Conservation (phyloP, 53 echinoderm and acorn worm species). For the Echinometra lucunter region DNA sequence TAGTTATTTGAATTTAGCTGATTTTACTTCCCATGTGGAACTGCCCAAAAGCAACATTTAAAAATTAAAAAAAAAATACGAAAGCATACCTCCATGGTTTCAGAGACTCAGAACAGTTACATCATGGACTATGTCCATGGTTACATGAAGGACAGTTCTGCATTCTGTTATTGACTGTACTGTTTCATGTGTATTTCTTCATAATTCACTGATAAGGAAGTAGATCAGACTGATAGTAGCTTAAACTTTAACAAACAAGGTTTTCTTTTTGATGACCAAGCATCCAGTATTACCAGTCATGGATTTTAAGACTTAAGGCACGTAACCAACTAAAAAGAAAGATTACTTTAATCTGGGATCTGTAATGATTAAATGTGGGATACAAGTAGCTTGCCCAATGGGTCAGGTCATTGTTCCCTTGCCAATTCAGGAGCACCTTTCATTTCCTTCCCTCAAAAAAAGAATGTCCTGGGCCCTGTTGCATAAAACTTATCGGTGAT, state of each 20-base stretch:
- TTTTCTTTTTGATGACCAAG: neutral
- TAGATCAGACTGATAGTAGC: neutral
- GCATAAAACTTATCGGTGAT: too few relatives aligned
- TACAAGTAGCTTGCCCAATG: neutral
- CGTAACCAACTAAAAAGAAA: neutral
- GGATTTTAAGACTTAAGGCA: neutral
- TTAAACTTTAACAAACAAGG: neutral
- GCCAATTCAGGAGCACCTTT: neutral
- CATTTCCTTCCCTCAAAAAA: neutral
- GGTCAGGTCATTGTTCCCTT: neutral
- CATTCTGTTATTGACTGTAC: too few relatives aligned
- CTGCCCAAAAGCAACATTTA: too few relatives aligned
- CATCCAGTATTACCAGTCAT: neutral
- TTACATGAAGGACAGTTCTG: too few relatives aligned
- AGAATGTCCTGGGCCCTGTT: too few relatives aligned
- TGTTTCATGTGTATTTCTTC: neutral
- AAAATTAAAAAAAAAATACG: too few relatives aligned
- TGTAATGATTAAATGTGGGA: neutral
- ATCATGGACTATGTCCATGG: too few relatives aligned
- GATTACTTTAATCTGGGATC: neutral
- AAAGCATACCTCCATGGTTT: too few relatives aligned
- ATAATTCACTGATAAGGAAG: neutral
- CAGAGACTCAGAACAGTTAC: too few relatives aligned
- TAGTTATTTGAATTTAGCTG: too few relatives aligned
- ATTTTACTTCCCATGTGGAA: too few relatives aligned